phyloP scores from a whole-genome alignment of 2,113 vertebrate species.

The Silurus meridionalis region DNA sequence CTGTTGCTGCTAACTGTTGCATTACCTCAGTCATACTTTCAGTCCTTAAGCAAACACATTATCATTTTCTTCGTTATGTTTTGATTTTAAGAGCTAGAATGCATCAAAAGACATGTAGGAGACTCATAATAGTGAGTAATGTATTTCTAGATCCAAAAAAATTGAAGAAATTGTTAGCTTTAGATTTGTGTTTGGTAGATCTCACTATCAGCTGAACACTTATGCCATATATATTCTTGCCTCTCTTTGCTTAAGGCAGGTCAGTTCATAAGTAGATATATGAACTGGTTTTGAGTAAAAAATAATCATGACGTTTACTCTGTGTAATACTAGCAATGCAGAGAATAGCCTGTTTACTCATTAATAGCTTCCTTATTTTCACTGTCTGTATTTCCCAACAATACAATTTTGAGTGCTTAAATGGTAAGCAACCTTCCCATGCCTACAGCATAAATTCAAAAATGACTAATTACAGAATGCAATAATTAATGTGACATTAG shows the following conservation, averaged over 20 bases:
- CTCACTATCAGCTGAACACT: background rate
- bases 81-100: background rate
- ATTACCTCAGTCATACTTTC: background rate
- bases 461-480: background rate
- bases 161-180: background rate
- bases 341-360: background rate
- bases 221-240: background rate
- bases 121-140: background rate
- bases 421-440: background rate
- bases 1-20: no score
- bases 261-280: background rate
- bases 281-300: background rate
- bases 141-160: background rate
- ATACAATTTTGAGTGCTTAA: background rate
- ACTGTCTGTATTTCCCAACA: background rate
- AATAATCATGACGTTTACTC: background rate
- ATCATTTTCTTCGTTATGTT: constrained; percentile 5
- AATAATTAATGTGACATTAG: background rate
- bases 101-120: background rate
- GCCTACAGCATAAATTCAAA: background rate
- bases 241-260: background rate
- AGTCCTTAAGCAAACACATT: background rate
- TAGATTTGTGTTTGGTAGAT: background rate
- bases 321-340: background rate
- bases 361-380: background rate